Evolutionary conservation across 2,113 vertebrate genomes (phyloP), one percentile per base, ranked within the genome.

Genomic region (Melanostigma gelatinosum): DNA sequence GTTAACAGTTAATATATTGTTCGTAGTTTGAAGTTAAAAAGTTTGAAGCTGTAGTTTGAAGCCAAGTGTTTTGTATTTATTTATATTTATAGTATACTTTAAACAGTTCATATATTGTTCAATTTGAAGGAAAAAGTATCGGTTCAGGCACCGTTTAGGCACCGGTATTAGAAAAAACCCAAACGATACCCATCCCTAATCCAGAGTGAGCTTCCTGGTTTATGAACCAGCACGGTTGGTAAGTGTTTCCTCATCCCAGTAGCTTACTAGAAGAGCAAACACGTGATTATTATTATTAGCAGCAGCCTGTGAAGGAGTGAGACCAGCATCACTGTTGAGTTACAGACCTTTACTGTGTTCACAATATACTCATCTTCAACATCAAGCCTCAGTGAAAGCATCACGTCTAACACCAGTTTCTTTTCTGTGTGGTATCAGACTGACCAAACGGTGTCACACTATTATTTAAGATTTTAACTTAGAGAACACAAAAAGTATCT

Each of bases 221-320:
- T 12, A 8, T 52, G 44, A 12, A 44, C 7, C 44, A 42, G n/a
- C 38, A 32, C 16, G 36, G 55, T 54, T 6, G 6, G 16, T 6
- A 46, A 66, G 61, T 0, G 20, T 73, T 67, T 72, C 38, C 65
- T 78, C 58, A 46, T 46, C 27, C 42, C 24, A 16, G 65, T 13
- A 63, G 63, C 9, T 74, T 24, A 0, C 63, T 0, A 1, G 55
- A 46, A 3, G 1, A 1, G 3, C 15, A 77, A 72, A 68, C 70
- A 68, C 7, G 78, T 50, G 69, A 62, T 74, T 73, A 57, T 32
- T 58, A 24, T 40, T 40, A 40, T 7, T 1, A 38, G 4, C 68
- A 27, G 20, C 0, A 40, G 58, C 22, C 54, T 52, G 54, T 15
- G 5, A 48, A 48, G 16, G 52, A 72, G 73, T n/a, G 27, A 12